phyloP scores from a whole-genome alignment of 1,140 invertebrate species.

The Parasteatoda tepidariorum region DNA sequence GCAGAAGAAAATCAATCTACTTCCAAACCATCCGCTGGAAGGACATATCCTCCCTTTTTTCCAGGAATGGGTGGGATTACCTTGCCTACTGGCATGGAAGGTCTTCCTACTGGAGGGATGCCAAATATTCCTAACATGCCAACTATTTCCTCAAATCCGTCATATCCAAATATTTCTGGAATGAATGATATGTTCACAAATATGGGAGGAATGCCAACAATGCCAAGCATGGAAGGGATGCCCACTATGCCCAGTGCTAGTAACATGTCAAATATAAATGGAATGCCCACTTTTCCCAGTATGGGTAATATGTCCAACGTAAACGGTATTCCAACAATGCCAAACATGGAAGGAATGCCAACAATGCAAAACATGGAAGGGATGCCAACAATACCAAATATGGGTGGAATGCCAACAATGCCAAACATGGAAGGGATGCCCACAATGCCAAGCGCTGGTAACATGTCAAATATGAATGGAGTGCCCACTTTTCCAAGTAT shows the following conservation, averaged over 20 bases:
- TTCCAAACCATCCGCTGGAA: not conserved
- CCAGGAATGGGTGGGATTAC: not conserved
- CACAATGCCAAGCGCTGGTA: too few species aligned
- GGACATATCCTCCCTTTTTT: not conserved
- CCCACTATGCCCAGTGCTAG: not conserved
- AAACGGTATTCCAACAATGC: not conserved
- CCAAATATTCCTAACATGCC: not conserved
- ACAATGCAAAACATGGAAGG: not conserved
- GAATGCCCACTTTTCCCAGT: not conserved
- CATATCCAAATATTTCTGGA: not conserved
- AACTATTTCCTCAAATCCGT: not conserved
- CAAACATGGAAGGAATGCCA: too few species aligned
- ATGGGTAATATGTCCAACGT: not conserved
- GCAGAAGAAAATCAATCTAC: not conserved
- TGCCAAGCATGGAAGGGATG: not conserved
- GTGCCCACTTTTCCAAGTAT: too few species aligned
- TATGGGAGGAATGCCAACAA: too few species aligned
- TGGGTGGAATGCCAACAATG: not conserved
- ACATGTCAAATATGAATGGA: too few species aligned
- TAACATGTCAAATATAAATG: not conserved
- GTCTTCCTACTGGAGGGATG: not conserved
- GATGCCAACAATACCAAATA: not conserved
- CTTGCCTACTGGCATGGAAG: not conserved
- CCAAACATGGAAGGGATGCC: too few species aligned
- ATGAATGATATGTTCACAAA: not conserved